Percentiles rank a stretch among this genome's conserved stretches.
Conservation (phyloP, 2,797 vertebrate genomes). For the Anas acuta region DNA sequence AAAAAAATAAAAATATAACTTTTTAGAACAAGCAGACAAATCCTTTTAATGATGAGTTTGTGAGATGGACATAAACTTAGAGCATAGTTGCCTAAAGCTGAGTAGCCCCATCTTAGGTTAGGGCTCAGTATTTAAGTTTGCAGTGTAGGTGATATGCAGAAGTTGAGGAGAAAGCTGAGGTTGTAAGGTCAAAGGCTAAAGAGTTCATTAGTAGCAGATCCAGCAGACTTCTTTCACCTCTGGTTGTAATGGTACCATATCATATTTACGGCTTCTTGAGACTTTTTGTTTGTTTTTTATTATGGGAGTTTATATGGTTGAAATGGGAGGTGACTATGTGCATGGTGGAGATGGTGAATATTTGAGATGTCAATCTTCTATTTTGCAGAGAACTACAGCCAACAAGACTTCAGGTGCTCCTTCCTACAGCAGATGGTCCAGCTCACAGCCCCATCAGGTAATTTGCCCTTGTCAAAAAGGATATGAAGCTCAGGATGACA, state of each 20-base stretch:
- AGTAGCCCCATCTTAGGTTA: background rate
- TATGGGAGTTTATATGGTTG: background rate
- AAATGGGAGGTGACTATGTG: slow-evolving; percentile 30
- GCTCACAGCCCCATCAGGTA: slow-evolving; percentile 89
- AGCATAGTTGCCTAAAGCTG: background rate
- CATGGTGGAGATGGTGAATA: slow-evolving; percentile 8
- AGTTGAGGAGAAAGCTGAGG: background rate
- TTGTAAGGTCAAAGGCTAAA: background rate
- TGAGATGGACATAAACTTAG: background rate
- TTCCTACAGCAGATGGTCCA: slow-evolving; percentile 89
- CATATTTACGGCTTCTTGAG: background rate
- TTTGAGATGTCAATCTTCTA: slow-evolving; percentile 64
- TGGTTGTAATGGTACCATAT: background rate
- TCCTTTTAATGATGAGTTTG: background rate
- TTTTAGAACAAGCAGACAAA: background rate
- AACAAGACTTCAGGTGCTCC: slow-evolving; percentile 79
- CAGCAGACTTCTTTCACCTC: background rate
- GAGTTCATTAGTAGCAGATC: background rate
- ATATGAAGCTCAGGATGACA: background rate
- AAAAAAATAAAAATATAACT: background rate
- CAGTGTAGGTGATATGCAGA: background rate
- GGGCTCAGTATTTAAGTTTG: background rate
- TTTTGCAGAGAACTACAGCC: slow-evolving; percentile 81
- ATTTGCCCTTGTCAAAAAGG: slow-evolving; percentile 59
- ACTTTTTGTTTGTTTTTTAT: background rate